Conservation (phyloP, 2,797 vertebrate genomes). For the Lemur catta region DNA sequence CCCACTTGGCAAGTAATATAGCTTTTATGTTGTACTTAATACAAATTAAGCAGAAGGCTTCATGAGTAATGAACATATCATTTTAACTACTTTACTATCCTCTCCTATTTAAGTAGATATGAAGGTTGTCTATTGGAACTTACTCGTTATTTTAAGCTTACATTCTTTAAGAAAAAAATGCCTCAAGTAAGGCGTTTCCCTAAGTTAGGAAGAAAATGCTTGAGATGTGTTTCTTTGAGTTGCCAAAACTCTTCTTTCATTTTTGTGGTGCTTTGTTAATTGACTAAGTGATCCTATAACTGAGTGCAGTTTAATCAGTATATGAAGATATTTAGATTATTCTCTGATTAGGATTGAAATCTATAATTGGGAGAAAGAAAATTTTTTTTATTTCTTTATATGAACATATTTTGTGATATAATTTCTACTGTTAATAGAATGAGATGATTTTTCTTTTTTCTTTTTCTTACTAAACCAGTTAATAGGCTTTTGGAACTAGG, state of each 20-base stretch:
- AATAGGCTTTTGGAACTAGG: neutral
- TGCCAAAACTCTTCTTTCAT: neutral
- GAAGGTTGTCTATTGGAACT: neutral
- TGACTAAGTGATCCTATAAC: neutral
- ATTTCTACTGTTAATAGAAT: neutral
- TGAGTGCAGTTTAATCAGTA: neutral
- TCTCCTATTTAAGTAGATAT: neutral
- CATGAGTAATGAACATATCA: neutral
- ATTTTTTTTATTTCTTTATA: neutral
- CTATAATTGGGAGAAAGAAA: neutral
- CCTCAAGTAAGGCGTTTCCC: neutral
- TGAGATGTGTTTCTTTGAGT: neutral
- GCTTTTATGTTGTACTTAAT: neutral
- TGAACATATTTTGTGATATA: neutral
- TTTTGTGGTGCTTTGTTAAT: neutral
- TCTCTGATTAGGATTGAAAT: conserved; percentile 7
- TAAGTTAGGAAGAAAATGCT: neutral
- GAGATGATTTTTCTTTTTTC: neutral
- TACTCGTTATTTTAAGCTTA: conserved; percentile 8
- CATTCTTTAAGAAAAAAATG: neutral
- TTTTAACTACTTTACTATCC: neutral
- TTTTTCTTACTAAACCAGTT: neutral
- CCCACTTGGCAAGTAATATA: neutral
- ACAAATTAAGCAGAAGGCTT: conserved; percentile 17
- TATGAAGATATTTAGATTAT: neutral